Evolutionary conservation across 2,888 invertebrate species (phyloP).

Genomic region (Rhagophthalmus giganteus): DNA sequence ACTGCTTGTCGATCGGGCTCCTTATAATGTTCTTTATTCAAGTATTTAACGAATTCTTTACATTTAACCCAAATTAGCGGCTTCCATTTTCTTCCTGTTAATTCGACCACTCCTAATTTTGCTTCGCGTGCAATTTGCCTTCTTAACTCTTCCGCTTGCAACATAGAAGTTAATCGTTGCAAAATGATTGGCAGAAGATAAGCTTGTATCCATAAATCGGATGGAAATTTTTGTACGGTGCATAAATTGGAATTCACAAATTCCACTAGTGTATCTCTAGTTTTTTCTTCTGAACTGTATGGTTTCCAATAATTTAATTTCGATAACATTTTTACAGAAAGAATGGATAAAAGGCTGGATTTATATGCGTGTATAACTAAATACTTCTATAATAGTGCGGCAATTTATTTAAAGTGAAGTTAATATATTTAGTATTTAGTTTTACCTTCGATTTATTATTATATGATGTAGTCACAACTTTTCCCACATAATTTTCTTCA

Average conservation of each 20-base stretch:
- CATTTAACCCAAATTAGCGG: constrained; percentile 37
- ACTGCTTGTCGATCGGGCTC: neutral
- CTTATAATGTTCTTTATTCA: neutral
- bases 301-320: constrained; percentile 65
- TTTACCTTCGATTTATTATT: too few relatives aligned
- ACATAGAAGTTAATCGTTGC: constrained; percentile 71
- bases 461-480: constrained; percentile 88
- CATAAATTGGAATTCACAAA: constrained; percentile 88
- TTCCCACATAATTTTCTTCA: constrained; percentile 66
- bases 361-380: too few relatives aligned
- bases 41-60: too few relatives aligned
- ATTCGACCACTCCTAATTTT: constrained; percentile 48
- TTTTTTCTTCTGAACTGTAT: constrained; percentile 49
- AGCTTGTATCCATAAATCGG: constrained; percentile 83
- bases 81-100: constrained; percentile 43
- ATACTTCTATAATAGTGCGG: too few relatives aligned
- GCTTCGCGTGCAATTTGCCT: constrained; percentile 57
- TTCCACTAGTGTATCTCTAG: constrained; percentile 63
- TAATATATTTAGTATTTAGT: too few relatives aligned
- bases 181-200: constrained; percentile 82
- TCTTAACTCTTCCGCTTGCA: constrained; percentile 75
- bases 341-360: too few relatives aligned
- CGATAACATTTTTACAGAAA: constrained; percentile 76
- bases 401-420: too few relatives aligned
- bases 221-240: constrained; percentile 69